Percentiles rank a stretch among this genome's conserved stretches.
Conservation (phyloP, 2,113 vertebrate genomes). For the Heterochromis multidens region DNA sequence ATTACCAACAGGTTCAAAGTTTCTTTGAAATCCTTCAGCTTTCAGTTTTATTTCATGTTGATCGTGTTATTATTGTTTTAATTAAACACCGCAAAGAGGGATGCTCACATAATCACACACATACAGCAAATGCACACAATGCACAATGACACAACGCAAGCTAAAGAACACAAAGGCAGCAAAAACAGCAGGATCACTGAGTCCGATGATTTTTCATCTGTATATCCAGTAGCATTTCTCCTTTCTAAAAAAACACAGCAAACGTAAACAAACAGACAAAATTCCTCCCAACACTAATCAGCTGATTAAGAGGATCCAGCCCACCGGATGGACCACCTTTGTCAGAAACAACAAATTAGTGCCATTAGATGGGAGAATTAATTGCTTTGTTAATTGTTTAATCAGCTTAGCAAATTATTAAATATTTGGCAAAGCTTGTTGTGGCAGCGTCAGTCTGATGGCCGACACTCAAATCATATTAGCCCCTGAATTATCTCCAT, state of each 20-base stretch:
- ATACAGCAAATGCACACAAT: neutral
- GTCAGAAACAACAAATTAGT: conserved; percentile 72
- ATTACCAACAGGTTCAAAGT: conserved; percentile 79
- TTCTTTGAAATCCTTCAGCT: conserved; percentile 79
- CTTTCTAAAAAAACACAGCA: conserved; percentile 3
- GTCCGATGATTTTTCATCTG: conserved; percentile 57
- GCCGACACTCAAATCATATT: conserved; percentile 71
- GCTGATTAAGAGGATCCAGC: conserved; percentile 65
- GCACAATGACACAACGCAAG: conserved; percentile 2
- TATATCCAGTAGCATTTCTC: conserved; percentile 26
- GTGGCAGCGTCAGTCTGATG: conserved; percentile 62
- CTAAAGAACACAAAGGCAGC: conserved; percentile 28
- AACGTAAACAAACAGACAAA: conserved; percentile 44
- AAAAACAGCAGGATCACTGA: conserved; percentile 38
- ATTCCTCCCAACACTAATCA: conserved; percentile 56
- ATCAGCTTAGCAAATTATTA: conserved; percentile 74
- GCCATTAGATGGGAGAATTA: conserved; percentile 70
- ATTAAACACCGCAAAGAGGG: conserved; percentile 72
- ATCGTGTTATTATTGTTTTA: conserved; percentile 73
- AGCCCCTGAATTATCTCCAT: conserved; percentile 65
- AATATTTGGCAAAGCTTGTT: conserved; percentile 69
- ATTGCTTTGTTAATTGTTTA: conserved; percentile 74
- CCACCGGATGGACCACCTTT: conserved; percentile 65
- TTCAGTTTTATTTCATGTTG: conserved; percentile 75
- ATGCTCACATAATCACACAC: conserved; percentile 17